Base-by-base conservation (phyloP, 2,113 vertebrate genomes). In the Marcusenius ussheri region DNA sequence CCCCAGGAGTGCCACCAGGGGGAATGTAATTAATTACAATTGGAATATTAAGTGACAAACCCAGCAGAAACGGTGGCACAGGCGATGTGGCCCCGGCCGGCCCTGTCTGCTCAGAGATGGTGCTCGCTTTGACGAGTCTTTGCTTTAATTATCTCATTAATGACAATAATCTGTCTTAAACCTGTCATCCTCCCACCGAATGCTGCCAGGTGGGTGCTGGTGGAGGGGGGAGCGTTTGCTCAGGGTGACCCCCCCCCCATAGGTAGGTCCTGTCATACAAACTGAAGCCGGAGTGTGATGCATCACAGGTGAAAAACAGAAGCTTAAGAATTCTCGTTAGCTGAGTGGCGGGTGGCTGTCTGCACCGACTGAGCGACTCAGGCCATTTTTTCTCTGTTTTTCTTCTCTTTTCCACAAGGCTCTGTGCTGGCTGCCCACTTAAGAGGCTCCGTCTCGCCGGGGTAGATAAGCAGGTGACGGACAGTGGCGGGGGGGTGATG, bases 191-290 rank as follows among this genome's bases (percentile, higher is more conserved):
- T 83, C 91, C 88, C 31, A 62, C 27, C 31, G 24, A 24, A 6
- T 39, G 35, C 74, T 42, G 13, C 35, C 35, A 17, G 74, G 74
- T 13, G 62, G 62, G 62, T 66, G 62, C 62, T 66, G 58, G 62
- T 62, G 24, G 56, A n/a, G n/a, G 62, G 62, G 62, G 62, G 62
- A 5, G 62, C n/a, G 3, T 70, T 70, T 70, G 27, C 62, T 31
- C n/a, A 31, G 62, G 62, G 62, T 70, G 62, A 70, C 15, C 56
- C 90, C 92, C 83, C 50, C n/a, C 46, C 46, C 58, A 45, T 92
- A 94, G 95, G 92, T 93, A 91, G 93, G 93, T 93, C 93, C 92
- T 93, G 93, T 95, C 94, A 95, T 92, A 93, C 90, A 90, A 92
- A 93, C 94, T 94, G 17, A 45, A 94, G 83, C 93, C 89, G 87